Conservation (phyloP, 2,888 invertebrate genomes). For the Trissoscelio sp. region DNA sequence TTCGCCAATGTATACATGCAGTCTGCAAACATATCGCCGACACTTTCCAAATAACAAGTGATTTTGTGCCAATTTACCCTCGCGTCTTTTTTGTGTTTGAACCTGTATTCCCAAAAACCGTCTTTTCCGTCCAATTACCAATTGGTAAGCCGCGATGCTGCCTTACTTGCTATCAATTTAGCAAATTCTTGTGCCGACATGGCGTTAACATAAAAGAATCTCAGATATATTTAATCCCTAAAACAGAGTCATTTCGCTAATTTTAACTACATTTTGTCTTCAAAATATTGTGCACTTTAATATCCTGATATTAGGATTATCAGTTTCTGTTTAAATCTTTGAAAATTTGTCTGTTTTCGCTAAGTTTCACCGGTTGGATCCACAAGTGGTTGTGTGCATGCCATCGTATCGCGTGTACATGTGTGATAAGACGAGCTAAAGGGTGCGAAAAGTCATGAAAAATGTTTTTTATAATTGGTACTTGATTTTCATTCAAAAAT, state of each 20-base stretch:
- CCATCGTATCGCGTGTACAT: constrained; percentile 45
- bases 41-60: constrained; percentile 39
- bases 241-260: background rate
- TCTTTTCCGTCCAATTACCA: background rate
- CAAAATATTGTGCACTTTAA: background rate
- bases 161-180: background rate
- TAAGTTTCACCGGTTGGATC: constrained; percentile 69
- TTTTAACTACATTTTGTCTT: background rate
- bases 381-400: constrained; percentile 80
- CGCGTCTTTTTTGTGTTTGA: constrained; percentile 14
- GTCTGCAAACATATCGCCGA: constrained; percentile 55
- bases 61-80: constrained; percentile 31
- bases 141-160: constrained; percentile 41
- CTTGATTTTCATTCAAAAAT: constrained; percentile 1
- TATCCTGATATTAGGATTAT: background rate
- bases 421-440: constrained; percentile 39
- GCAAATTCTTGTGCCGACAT: constrained; percentile 25
- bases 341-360: background rate
- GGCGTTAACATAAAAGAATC: constrained; percentile 41
- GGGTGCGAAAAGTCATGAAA: constrained; percentile 27
- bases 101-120: background rate
- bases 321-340: background rate
- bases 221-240: constrained; percentile 11
- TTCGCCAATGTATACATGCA: constrained; percentile 55
- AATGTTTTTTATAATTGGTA: constrained; percentile 18